Evolutionary conservation across 2,888 invertebrate species (phyloP).

Genomic region (Scaptomyza caliginosa): DNA sequence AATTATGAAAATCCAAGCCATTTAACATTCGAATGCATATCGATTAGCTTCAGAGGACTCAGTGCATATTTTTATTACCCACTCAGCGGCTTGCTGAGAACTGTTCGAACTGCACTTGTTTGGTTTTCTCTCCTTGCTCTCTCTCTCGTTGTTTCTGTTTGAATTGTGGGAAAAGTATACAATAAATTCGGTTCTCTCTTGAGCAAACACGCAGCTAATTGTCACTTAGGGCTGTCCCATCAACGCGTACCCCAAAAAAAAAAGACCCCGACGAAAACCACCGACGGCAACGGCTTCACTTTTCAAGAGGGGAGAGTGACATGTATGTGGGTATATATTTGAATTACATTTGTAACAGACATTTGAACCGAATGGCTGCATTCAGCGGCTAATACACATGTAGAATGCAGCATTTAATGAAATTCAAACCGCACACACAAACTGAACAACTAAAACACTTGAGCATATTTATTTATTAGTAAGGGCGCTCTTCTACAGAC

Average conservation of each 20-base stretch:
- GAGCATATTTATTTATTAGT: constrained; percentile 11
- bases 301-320: constrained; percentile 26
- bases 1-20: constrained; percentile 41
- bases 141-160: background rate
- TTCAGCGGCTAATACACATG: constrained; percentile 18
- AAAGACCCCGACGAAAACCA: constrained; percentile 16
- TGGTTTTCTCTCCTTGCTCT: constrained; percentile 1
- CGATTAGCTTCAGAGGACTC: constrained; percentile 40
- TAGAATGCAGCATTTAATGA: constrained; percentile 26
- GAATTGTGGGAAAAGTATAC: constrained; percentile 52
- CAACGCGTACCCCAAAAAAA: constrained; percentile 1
- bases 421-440: constrained; percentile 40
- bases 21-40: constrained; percentile 37
- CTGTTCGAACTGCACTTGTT: constrained; percentile 38
- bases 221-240: constrained; percentile 53
- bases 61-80: constrained; percentile 50
- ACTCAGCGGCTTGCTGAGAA: constrained; percentile 23
- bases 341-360: constrained; percentile 62
- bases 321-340: constrained; percentile 9
- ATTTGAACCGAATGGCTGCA: constrained; percentile 25
- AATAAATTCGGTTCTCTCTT: constrained; percentile 2
- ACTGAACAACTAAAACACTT: constrained; percentile 15
- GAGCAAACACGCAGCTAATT: constrained; percentile 54
- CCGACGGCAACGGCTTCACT: constrained; percentile 23
- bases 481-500: too few relatives aligned